Evolutionary conservation across 2,113 vertebrate species (phyloP), one percentile per base, ranked within the genome.

Genomic region (Lagopus muta): DNA sequence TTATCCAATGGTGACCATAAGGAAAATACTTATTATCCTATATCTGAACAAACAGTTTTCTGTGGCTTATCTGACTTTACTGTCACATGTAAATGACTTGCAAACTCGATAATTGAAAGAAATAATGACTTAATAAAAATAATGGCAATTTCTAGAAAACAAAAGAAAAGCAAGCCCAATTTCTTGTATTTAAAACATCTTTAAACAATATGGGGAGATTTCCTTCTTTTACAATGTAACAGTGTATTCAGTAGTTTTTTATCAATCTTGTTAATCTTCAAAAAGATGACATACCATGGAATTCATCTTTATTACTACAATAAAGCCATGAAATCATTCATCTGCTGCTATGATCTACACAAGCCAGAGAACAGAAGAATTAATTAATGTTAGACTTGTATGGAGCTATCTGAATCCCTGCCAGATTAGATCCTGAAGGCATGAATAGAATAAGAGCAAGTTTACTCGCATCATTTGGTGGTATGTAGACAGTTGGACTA

Each of bases 241-340:
- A 60, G 36, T 15, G 61, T 24, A 55, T 48, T 47, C 32, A 30
- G 40, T 76, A 89, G 69, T 91, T 82, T 91, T 43, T 11, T 32
- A 42, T 67, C 55, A 48, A 24, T 75, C 65, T 86, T 83, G 11
- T 81, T 86, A 90, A 67, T 86, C 47, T 38, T 74, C 30, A 38
- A 65, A 25, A 96, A 86, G 32, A 27, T 92, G 50, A 81, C 7
- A 84, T 90, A 78, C 47, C 58, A 50, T 69, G 69, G 92, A 86
- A 89, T 84, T 72, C 40, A 78, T 16, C 7, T 0, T 69, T 93
- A 84, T 69, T 95, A 40, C 11, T 28, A 73, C 13, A n/a, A 20
- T 40, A 84, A 78, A 88, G 21, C 45, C 55, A 22, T 90, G 30
- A 88, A 93, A 86, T 78, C 19, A 61, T 84, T 92, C 40, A 82